Conservation (phyloP, 2,797 vertebrate species). For the Masticophis lateralis region DNA sequence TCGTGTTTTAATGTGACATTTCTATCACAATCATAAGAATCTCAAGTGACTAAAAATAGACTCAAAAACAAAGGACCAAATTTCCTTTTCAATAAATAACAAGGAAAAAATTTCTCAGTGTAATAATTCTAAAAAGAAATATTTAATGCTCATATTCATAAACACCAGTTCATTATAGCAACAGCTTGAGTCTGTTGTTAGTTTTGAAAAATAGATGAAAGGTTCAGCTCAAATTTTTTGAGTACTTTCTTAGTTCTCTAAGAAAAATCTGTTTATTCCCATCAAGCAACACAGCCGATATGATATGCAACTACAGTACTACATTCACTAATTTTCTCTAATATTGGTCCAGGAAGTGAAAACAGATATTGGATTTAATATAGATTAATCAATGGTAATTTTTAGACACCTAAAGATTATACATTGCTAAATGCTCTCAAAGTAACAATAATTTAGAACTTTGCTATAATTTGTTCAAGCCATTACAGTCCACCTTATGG, state of each 20-base stretch:
- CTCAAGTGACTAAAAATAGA: neutral
- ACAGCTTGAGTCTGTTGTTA: conserved; percentile 5
- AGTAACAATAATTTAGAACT: neutral
- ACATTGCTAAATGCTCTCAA: neutral
- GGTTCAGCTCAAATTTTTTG: neutral
- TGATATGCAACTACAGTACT: neutral
- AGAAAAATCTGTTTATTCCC: neutral
- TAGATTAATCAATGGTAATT: neutral
- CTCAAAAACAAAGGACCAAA: neutral
- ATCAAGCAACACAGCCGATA: neutral
- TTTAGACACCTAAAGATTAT: neutral
- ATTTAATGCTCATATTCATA: conserved; percentile 50
- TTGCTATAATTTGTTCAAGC: neutral
- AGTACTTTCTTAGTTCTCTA: neutral
- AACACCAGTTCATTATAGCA: conserved; percentile 60
- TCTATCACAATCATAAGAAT: neutral
- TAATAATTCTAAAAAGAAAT: conserved; percentile 39
- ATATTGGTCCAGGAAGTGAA: neutral
- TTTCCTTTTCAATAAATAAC: conserved; percentile 43
- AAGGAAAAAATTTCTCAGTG: conserved; percentile 42
- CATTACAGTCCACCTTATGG: neutral
- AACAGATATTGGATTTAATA: neutral
- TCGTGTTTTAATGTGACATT: neutral
- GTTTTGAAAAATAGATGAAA: neutral
- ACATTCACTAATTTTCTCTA: neutral